phyloP scores from a whole-genome alignment of 53 echinoderm and acorn worm genomes.

The Arbacia lixula region DNA sequence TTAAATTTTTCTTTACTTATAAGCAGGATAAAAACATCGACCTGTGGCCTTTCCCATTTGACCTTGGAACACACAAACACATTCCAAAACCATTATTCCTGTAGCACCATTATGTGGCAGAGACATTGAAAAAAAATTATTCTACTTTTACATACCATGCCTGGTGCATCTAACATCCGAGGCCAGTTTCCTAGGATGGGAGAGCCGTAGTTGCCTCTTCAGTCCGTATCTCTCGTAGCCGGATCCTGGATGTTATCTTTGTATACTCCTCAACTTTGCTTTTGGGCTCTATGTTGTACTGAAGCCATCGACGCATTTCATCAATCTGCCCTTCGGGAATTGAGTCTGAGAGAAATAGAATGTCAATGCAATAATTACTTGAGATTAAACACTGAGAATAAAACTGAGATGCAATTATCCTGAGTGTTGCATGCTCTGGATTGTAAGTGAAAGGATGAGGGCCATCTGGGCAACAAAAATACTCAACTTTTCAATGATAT shows the following conservation, averaged over 20 bases:
- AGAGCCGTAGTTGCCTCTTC: slow-evolving; percentile 23
- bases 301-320: slow-evolving; percentile 60
- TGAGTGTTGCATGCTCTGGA: slow-evolving; percentile 35
- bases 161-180: slow-evolving; percentile 50
- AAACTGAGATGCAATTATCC: slow-evolving; percentile 38
- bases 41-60: slow-evolving; percentile 9
- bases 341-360: slow-evolving; percentile 48
- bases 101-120: too few species aligned
- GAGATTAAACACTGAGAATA: slow-evolving; percentile 35
- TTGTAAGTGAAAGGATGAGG: too few species aligned
- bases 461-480: too few species aligned
- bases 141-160: slow-evolving; percentile 54
- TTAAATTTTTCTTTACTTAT: slow-evolving; percentile 34
- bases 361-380: slow-evolving; percentile 33
- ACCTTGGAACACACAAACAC: slow-evolving; percentile 14
- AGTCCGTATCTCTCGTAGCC: slow-evolving; percentile 32
- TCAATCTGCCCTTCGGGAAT: slow-evolving; percentile 43
- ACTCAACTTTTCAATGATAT: too few species aligned
- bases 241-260: slow-evolving; percentile 40
- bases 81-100: background rate
- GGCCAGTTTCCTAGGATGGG: slow-evolving; percentile 49
- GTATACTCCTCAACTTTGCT: slow-evolving; percentile 52
- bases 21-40: slow-evolving; percentile 38
- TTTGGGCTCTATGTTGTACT: slow-evolving; percentile 52
- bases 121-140: slow-evolving; percentile 23